Percentiles rank a stretch among this genome's conserved stretches.
Evolutionary conservation across 2,113 vertebrate species (phyloP).

Genomic region (Cricetomys ansorgei): DNA sequence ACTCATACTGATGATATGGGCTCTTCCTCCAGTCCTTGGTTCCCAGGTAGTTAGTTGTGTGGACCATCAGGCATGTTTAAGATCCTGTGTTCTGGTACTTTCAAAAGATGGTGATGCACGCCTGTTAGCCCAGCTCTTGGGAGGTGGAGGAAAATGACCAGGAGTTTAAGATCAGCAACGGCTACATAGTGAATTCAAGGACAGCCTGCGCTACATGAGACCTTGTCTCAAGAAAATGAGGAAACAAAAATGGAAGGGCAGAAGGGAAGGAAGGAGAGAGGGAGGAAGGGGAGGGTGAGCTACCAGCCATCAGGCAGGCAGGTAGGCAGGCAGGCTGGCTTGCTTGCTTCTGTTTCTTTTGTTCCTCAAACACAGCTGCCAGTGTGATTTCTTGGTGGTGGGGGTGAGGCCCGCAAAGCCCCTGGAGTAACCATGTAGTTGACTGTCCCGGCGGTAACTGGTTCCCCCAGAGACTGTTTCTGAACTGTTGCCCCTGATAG

Average conservation of each 20-base stretch:
- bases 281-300: no score
- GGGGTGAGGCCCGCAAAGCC: neutral
- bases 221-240: neutral
- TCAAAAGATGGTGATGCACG: neutral
- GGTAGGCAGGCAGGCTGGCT: neutral
- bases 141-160: neutral
- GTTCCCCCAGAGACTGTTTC: neutral
- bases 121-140: neutral
- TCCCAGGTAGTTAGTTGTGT: neutral
- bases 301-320: no score
- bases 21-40: neutral
- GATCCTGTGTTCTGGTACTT: neutral
- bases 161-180: neutral
- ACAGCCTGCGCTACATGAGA: neutral
- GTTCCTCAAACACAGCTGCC: neutral
- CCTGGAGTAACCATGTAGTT: neutral
- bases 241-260: neutral
- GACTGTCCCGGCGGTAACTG: neutral
- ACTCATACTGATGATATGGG: neutral
- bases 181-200: neutral
- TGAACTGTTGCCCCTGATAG: neutral
- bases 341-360: neutral
- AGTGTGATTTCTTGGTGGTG: neutral
- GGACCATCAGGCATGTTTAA: neutral
- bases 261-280: neutral